Evolutionary conservation across 2,113 vertebrate genomes (phyloP), one percentile per base, ranked within the genome.

Genomic region (Cygnus atratus): DNA sequence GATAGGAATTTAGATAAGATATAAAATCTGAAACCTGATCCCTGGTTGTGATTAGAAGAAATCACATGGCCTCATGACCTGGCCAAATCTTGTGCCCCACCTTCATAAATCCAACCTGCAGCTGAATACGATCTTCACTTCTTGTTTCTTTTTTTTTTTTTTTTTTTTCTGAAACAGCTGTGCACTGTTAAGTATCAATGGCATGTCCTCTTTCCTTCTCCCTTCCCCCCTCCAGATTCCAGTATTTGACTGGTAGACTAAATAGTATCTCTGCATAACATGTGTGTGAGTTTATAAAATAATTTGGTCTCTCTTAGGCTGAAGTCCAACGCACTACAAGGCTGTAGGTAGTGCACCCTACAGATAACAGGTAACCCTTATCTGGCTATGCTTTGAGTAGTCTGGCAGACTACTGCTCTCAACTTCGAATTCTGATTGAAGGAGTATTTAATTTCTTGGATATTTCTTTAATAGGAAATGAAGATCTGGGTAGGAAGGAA

Each of bases 21-120:
- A 81, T 5, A 82, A 93, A 90, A 48, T 70, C 77, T 85, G 54
- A 92, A 94, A 92, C 31, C 37, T 76, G 74, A 89, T 73, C 29
- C 54, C 25, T 58, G 28, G 20, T 10, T 79, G 70, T 39, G 28
- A 75, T 88, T 50, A 82, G 50, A 84, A 62, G 70, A 78, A 78
- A 82, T 66, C 62, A 84, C 48, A 55, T 0, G 3, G 35, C 35
- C 31, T 72, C 68, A 54, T 82, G 71, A 91, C 37, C 29, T 79
- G 80, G 70, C 10, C 28, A 93, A 26, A 82, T 84, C 76, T 82
- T 65, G 55, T 22, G 18, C 9, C 37, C 6, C 37, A 17, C 19
- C n/a, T 73, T 75, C 44, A 70, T 66, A 87, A 93, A 82, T 65
- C 37, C 31, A 84, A 17, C 17, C 58, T 79, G 39, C 44, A 82